Evolutionary conservation across 2,888 invertebrate species (phyloP).

Genomic region (Dasysyrphus tricinctus): DNA sequence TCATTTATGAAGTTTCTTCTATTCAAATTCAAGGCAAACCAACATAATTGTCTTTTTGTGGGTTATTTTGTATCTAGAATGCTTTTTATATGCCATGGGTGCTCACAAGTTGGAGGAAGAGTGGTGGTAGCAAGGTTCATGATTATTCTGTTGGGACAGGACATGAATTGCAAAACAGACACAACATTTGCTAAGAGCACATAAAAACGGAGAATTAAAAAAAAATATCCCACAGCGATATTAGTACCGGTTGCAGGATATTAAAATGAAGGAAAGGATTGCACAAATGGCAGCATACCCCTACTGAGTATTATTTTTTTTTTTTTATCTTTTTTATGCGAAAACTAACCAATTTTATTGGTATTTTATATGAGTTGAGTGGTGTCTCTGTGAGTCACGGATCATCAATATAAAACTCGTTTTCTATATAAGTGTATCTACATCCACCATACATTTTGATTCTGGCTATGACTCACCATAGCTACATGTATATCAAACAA

Average conservation of each 20-base stretch:
- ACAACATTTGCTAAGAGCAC: conserved; percentile 15
- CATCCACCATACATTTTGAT: background rate
- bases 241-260: conserved; percentile 53
- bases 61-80: background rate
- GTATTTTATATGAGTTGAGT: conserved; percentile 29
- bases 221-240: conserved; percentile 7
- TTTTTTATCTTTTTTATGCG: background rate
- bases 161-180: conserved; percentile 37
- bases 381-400: conserved; percentile 50
- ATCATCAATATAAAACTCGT: conserved; percentile 25
- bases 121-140: background rate
- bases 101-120: background rate
- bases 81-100: background rate
- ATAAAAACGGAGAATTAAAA: background rate
- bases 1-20: conserved; percentile 23
- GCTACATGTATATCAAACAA: background rate
- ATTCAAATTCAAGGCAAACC: conserved; percentile 20
- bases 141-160: conserved; percentile 26
- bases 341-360: conserved; percentile 48
- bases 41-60: conserved; percentile 49
- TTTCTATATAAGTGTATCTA: background rate
- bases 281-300: background rate
- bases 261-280: conserved; percentile 58
- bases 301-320: background rate
- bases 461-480: conserved; percentile 23